These are phyloP conservation scores for Corythaeola cristata DNA, from an alignment of 2,113 vertebrate species.

Conservation along the genomic window DNA sequence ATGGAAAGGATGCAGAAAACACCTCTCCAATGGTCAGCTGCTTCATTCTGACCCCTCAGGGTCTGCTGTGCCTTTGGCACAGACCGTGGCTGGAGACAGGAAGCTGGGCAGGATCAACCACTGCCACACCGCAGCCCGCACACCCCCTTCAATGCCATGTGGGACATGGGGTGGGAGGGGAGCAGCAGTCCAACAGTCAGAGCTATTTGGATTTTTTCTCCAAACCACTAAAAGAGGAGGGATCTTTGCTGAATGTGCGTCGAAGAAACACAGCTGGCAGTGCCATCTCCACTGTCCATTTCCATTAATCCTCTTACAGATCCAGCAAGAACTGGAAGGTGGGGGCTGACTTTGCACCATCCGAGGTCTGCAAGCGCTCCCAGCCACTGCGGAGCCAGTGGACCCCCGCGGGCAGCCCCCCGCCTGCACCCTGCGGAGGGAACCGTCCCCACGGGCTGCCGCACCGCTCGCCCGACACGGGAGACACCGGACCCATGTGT, in stretches of 20 bases:
- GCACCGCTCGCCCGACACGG: neutral
- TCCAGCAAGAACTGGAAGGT: neutral
- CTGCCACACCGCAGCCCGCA: neutral
- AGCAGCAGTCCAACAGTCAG: fast-evolving
- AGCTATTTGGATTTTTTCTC: neutral
- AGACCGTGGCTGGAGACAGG: neutral
- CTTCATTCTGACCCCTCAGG: neutral
- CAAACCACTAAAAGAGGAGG: neutral
- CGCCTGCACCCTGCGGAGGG: fast-evolving
- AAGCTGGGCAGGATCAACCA: neutral
- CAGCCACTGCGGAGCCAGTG: fast-evolving
- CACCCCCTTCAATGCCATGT: neutral
- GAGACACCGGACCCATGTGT: neutral
- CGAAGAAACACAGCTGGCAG: neutral
- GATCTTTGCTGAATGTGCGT: neutral
- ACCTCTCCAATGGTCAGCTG: neutral
- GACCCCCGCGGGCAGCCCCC: fast-evolving
- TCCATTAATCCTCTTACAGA: neutral
- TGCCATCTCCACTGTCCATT: neutral
- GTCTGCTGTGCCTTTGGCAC: neutral
- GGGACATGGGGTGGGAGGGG: neutral
- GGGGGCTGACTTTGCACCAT: neutral
- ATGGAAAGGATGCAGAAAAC: neutral
- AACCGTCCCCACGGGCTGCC: neutral
- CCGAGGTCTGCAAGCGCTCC: fast-evolving